Base-by-base conservation (phyloP, 2,113 vertebrate genomes). In the Macquaria australasica region DNA sequence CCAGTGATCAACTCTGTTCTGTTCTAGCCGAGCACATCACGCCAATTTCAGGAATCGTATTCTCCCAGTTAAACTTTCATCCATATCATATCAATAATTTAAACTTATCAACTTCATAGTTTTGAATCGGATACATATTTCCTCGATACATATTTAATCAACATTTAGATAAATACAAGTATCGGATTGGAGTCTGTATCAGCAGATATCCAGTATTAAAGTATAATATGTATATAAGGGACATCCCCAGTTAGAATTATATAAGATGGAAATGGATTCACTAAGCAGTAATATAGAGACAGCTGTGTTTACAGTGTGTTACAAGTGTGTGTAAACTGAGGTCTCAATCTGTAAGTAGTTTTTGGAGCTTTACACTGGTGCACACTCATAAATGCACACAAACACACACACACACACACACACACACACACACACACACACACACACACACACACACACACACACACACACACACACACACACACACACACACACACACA, bases 281-380 rank as follows among this genome's bases (percentile, higher is more conserved):
- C 21, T 55, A 16, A 41, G 48, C 50, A 37, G 83, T 55, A 56
- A 75, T 79, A 80, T 25, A 60, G 62, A 82, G 45, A 67, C 77
- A 78, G 51, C 66, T 82, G 70, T 73, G 58, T 88, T 89, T 83
- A 85, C 66, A 82, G 56, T 51, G 18, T 45, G 43, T 45, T 45
- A 74, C 53, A 45, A 73, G 71, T 70, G 64, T 56, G n/a, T 70
- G 71, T 71, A n/a, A 73, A 53, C 53, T 60, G 73, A 87, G 28
- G 77, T 87, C 82, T 79, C 63, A 77, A 73, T 87, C 68, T n/a
- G 20, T 83, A 66, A 72, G 71, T 83, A 64, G 80, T 87, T 82
- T 73, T 83, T 77, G 58, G 59, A 88, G 43, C 79, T 86, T 80
- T 80, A 69, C 45, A 10, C 58, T 45, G 21, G 37, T 66, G 23